A percentile compares a stretch with the other conserved stretches of the same genome.
phyloP scores from a whole-genome alignment of 2,888 invertebrate genomes.

The Morpho achilles region DNA sequence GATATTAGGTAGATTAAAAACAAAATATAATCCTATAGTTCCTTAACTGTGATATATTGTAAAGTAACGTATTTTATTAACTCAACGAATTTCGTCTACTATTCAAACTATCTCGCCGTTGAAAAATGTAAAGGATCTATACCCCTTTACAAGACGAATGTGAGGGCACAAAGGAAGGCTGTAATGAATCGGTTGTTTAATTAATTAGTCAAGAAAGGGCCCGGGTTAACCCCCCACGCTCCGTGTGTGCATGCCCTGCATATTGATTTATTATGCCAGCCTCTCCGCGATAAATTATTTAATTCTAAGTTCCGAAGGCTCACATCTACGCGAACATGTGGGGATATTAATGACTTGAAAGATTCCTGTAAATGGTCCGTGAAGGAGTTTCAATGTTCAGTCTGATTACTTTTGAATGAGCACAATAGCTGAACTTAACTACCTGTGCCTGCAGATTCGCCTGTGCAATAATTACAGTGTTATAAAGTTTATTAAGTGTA shows the following conservation, averaged over 20 bases:
- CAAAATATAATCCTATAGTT: too few relatives aligned
- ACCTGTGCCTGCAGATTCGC: too few relatives aligned
- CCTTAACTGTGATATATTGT: too few relatives aligned
- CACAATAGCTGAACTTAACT: too few relatives aligned
- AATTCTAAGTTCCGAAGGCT: slow-evolving; percentile 70
- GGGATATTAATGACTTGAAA: slow-evolving; percentile 27
- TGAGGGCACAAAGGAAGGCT: slow-evolving; percentile 75
- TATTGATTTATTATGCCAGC: slow-evolving; percentile 76
- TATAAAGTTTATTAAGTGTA: too few relatives aligned
- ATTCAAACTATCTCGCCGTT: slow-evolving; percentile 24
- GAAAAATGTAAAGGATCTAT: slow-evolving; percentile 40
- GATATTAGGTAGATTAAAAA: too few relatives aligned
- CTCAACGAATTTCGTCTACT: slow-evolving; percentile 2
- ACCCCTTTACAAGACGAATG: slow-evolving; percentile 69
- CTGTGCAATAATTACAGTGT: too few relatives aligned
- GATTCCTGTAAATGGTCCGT: slow-evolving; percentile 19
- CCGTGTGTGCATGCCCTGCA: slow-evolving; percentile 72
- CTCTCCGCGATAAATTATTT: slow-evolving; percentile 73
- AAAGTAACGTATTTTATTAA: neutral
- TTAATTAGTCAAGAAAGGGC: slow-evolving; percentile 83
- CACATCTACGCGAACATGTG: slow-evolving; percentile 37
- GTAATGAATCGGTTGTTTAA: slow-evolving; percentile 89
- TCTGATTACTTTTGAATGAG: neutral
- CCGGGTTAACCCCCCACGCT: slow-evolving; percentile 31
- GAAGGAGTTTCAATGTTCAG: slow-evolving; percentile 6